A percentile compares a stretch with the other conserved stretches of the same genome.
Conservation (phyloP, 2,888 invertebrate genomes). For the Diploptera punctata region DNA sequence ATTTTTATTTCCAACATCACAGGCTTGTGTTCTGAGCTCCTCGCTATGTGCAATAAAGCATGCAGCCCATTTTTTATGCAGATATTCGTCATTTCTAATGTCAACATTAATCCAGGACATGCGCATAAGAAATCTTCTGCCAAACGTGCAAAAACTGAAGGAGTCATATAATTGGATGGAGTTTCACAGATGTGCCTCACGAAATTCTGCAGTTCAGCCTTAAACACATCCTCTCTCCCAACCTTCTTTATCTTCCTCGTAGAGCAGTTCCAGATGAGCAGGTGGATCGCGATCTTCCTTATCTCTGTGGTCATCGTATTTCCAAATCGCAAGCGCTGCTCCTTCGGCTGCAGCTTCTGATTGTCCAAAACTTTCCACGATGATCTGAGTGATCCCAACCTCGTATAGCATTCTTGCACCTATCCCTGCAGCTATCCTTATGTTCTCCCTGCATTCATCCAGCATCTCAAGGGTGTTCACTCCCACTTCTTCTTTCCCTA, state of each 20-base stretch:
- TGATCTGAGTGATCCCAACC: slow-evolving; percentile 59
- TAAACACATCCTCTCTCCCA: slow-evolving; percentile 54
- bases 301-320: slow-evolving; percentile 1
- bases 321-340: slow-evolving; percentile 64
- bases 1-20: not conserved
- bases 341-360: slow-evolving; percentile 74
- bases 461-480: slow-evolving; percentile 53
- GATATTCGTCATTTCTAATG: not conserved
- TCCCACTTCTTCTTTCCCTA: slow-evolving; percentile 50
- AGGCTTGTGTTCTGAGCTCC: not conserved
- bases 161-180: slow-evolving; percentile 60
- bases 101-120: not conserved
- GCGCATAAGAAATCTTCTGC: not conserved
- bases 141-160: slow-evolving; percentile 55
- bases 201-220: slow-evolving; percentile 59
- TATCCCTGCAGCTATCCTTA: slow-evolving; percentile 54
- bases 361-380: slow-evolving; percentile 65
- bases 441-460: slow-evolving; percentile 54
- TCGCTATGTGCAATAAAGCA: not conserved
- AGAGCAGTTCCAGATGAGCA: not conserved
- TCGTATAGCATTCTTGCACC: slow-evolving; percentile 58
- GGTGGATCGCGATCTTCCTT: not conserved
- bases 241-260: slow-evolving; percentile 30
- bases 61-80: not conserved
- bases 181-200: slow-evolving; percentile 58